phyloP scores from a whole-genome alignment of 2,113 vertebrate genomes.

The Terrapene triunguis region DNA sequence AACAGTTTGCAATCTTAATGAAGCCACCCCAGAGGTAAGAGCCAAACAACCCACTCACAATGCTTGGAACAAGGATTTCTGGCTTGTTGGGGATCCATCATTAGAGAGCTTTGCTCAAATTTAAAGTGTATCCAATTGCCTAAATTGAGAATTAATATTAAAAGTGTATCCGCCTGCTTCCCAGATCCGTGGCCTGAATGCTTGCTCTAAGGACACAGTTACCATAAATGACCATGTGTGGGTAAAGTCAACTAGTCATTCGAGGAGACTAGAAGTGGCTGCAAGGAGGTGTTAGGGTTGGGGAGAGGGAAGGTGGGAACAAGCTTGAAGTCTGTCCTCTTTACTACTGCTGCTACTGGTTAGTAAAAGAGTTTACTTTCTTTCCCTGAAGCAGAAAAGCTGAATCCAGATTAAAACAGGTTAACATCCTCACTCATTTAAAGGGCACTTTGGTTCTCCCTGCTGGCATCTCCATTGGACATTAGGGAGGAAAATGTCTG shows the following conservation, averaged over 20 bases:
- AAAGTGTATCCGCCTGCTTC: background rate
- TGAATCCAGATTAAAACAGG: background rate
- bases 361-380: background rate
- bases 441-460: background rate
- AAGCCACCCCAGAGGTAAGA: slow-evolving; percentile 91
- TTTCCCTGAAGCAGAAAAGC: background rate
- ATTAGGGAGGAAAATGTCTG: background rate
- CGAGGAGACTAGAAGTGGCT: background rate
- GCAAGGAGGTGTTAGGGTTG: background rate
- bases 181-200: background rate
- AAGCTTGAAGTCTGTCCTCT: background rate
- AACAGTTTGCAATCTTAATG: slow-evolving; percentile 90
- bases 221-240: background rate
- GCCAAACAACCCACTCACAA: background rate
- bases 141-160: background rate
- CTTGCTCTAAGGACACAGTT: background rate
- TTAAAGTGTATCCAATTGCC: background rate
- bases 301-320: background rate
- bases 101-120: background rate
- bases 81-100: background rate
- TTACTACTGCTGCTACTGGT: background rate
- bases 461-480: background rate
- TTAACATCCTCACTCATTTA: background rate
- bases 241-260: background rate
- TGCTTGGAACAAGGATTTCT: background rate